phyloP scores from a whole-genome alignment of 2,888 invertebrate species.

The Metellina segmentata region DNA sequence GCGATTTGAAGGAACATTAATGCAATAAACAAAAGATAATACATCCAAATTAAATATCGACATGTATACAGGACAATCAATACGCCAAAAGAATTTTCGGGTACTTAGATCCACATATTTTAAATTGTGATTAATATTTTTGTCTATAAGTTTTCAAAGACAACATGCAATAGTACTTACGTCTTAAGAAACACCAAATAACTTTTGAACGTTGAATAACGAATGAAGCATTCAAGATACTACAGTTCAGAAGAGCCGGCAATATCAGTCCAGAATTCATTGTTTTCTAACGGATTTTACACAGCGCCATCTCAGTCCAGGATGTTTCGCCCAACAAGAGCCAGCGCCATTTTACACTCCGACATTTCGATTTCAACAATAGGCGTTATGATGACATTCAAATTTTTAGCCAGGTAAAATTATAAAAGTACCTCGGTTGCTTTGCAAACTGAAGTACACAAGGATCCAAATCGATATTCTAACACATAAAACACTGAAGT shows the following conservation, averaged over 20 bases:
- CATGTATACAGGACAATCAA: too few relatives aligned
- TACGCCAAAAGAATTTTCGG: too few relatives aligned
- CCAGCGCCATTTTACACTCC: slow-evolving; percentile 70
- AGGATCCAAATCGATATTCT: background rate
- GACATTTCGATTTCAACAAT: slow-evolving; percentile 1
- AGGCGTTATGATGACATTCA: background rate
- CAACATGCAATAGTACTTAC: too few relatives aligned
- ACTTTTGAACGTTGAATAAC: too few relatives aligned
- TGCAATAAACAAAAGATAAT: too few relatives aligned
- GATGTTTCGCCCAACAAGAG: slow-evolving; percentile 39
- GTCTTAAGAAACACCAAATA: too few relatives aligned
- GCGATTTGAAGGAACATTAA: too few relatives aligned
- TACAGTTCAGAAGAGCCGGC: slow-evolving; percentile 2
- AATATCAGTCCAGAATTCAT: slow-evolving; percentile 56
- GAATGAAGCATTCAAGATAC: too few relatives aligned
- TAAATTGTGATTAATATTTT: too few relatives aligned
- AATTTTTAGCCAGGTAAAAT: background rate
- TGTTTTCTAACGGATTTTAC: slow-evolving; percentile 72
- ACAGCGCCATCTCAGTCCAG: slow-evolving; percentile 75
- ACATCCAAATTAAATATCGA: too few relatives aligned
- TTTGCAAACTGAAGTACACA: background rate
- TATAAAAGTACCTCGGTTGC: background rate
- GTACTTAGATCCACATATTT: too few relatives aligned
- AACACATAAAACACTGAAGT: background rate
- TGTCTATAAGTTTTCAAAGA: too few relatives aligned